phyloP scores from a whole-genome alignment of 2,888 invertebrate genomes.

The Lasioglossum pauxillum region DNA sequence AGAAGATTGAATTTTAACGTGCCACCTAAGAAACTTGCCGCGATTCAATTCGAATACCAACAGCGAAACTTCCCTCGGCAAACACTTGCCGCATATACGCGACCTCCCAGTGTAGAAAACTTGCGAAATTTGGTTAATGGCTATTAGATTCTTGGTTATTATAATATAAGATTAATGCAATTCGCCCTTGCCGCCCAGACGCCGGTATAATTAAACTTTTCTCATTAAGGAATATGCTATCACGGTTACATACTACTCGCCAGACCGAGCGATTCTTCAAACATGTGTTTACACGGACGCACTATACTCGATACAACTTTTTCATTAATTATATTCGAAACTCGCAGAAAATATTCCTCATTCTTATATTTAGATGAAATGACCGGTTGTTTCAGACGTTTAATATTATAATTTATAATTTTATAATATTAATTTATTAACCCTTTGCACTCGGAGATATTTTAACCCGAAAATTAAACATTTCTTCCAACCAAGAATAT shows the following conservation, averaged over 20 bases:
- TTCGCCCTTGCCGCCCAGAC: neutral
- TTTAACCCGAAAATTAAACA: too few relatives aligned
- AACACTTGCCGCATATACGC: constrained; percentile 15
- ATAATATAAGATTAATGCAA: constrained; percentile 7
- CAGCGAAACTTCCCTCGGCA: constrained; percentile 27
- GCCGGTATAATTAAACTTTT: constrained; percentile 3
- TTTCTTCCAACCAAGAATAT: too few relatives aligned
- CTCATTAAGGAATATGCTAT: neutral
- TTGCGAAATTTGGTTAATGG: constrained; percentile 10
- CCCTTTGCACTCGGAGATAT: too few relatives aligned
- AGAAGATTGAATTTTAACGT: constrained; percentile 71
- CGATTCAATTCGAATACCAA: constrained; percentile 41
- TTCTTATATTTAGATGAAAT: neutral
- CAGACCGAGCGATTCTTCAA: neutral
- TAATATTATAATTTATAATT: too few relatives aligned
- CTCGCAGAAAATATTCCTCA: neutral
- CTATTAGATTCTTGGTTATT: constrained; percentile 7
- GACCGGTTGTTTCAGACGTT: too few relatives aligned
- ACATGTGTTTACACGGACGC: neutral
- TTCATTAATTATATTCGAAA: neutral
- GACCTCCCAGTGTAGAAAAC: constrained; percentile 10
- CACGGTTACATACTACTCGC: neutral
- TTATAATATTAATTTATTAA: too few relatives aligned
- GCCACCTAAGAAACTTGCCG: constrained; percentile 44
- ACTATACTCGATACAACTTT: neutral